Percentiles rank a stretch among this genome's conserved stretches.
phyloP scores from a whole-genome alignment of 2,888 invertebrate genomes.

The Ditula angustiorana region DNA sequence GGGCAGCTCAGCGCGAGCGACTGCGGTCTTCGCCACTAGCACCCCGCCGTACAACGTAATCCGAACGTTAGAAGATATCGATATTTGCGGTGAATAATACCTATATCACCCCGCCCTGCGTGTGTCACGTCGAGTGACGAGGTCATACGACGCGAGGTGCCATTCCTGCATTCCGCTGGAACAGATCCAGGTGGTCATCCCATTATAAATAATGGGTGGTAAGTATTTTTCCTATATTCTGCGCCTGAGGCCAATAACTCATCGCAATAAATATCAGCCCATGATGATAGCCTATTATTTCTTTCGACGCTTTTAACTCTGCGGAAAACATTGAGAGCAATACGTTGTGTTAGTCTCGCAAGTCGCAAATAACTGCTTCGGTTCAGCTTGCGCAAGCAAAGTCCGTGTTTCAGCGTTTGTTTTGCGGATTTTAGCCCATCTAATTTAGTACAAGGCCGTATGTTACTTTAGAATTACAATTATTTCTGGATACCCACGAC shows the following conservation, averaged over 20 bases:
- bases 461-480: slow-evolving; percentile 54
- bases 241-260: slow-evolving; percentile 19
- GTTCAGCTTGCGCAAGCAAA: slow-evolving; percentile 39
- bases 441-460: slow-evolving; percentile 64
- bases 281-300: slow-evolving; percentile 30
- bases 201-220: slow-evolving; percentile 58
- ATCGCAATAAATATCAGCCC: slow-evolving; percentile 27
- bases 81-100: slow-evolving; percentile 80
- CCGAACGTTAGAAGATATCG: slow-evolving; percentile 78
- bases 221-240: slow-evolving; percentile 35
- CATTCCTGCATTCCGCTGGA: slow-evolving; percentile 73
- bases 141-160: slow-evolving; percentile 52
- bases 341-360: slow-evolving; percentile 30
- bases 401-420: slow-evolving; percentile 32
- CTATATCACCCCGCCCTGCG: slow-evolving; percentile 49
- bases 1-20: slow-evolving; percentile 75
- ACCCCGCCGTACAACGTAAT: slow-evolving; percentile 74
- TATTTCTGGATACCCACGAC: slow-evolving; percentile 44
- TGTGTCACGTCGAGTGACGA: slow-evolving; percentile 66
- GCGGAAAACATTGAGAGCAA: slow-evolving; percentile 22
- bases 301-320: slow-evolving; percentile 35
- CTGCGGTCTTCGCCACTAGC: slow-evolving; percentile 75
- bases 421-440: slow-evolving; percentile 48
- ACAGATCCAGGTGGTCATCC: slow-evolving; percentile 71
- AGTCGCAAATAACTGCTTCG: slow-evolving; percentile 30